Evolutionary conservation across 2,113 vertebrate genomes (phyloP), one percentile per base, ranked within the genome.

Genomic region (Scomber colias): DNA sequence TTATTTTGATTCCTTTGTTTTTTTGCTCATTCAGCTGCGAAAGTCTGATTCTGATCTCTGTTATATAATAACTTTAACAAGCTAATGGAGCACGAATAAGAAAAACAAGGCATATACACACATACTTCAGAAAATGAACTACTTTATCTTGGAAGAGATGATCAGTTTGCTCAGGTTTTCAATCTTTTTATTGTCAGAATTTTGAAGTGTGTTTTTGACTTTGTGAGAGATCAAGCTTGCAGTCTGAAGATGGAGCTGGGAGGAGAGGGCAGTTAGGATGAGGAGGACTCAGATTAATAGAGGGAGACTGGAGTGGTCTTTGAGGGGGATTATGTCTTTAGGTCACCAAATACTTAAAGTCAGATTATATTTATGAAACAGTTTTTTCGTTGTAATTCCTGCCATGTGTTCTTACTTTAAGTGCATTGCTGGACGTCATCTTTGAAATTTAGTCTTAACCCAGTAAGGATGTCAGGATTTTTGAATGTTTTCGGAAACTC

Each of bases 321-420:
- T 87, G 57, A 21, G 49, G 79, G 84, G 88, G 91, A 93, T 93
- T 90, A 90, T 66, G 66, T 60, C 30, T 31, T 75, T 48, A 67
- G 87, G 59, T 87, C 75, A 83, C 65, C 61, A 48, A 85, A 75
- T 65, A 75, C 85, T 92, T 89, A 76, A 85, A 88, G 68, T 81
- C 70, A 82, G 85, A 91, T 93, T 93, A 92, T 75, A 77, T 91
- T 88, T 81, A 60, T 87, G 73, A 89, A 89, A 86, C 71, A 76
- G 19, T 55, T 77, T 62, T 77, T 57, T 48, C n/a, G 55, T 68
- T 65, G 17, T 59, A 53, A 88, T 78, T 85, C 77, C 68, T 70
- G 71, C 2, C 79, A 69, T 88, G 83, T 86, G 9, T 59, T 79
- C 46, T 61, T 71, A 24, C 49, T 81, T 77, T 55, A 19, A 69